Evolutionary conservation across 2,888 invertebrate species (phyloP).

Genomic region (Hydropsyche betteni): DNA sequence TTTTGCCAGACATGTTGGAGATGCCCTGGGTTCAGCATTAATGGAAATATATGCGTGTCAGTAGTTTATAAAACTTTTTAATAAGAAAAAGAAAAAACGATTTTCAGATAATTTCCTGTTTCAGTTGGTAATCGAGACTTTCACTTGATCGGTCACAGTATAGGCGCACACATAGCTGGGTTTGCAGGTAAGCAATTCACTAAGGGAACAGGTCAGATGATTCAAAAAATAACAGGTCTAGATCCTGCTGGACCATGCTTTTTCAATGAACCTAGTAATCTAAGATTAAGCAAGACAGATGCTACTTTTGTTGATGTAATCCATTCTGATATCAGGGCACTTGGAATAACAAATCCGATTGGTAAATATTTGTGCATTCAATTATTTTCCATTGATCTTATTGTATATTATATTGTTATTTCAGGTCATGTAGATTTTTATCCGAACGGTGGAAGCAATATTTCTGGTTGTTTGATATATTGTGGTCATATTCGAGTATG

Average conservation of each 20-base stretch:
- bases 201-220: not conserved
- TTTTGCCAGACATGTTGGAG: not conserved
- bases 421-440: slow-evolving; percentile 32
- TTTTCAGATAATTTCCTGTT: not conserved
- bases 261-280: not conserved
- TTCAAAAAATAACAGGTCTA: slow-evolving; percentile 27
- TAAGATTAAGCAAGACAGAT: slow-evolving; percentile 1
- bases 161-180: slow-evolving; percentile 26
- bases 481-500: not conserved
- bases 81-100: not conserved
- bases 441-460: slow-evolving; percentile 56
- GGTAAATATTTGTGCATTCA: not conserved
- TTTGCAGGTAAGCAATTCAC: slow-evolving; percentile 13
- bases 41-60: not conserved
- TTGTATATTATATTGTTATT: slow-evolving; percentile 3
- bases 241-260: slow-evolving; percentile 19
- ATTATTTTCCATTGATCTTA: not conserved
- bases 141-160: slow-evolving; percentile 28
- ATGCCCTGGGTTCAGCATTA: not conserved
- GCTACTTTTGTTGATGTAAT: slow-evolving; percentile 36
- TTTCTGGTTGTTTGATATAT: slow-evolving; percentile 51
- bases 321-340: not conserved
- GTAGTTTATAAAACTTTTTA: not conserved
- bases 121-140: slow-evolving; percentile 30
- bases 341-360: not conserved